Evolutionary conservation across 2,888 invertebrate genomes (phyloP).

Genomic region (Brachypalpus laphriformis): DNA sequence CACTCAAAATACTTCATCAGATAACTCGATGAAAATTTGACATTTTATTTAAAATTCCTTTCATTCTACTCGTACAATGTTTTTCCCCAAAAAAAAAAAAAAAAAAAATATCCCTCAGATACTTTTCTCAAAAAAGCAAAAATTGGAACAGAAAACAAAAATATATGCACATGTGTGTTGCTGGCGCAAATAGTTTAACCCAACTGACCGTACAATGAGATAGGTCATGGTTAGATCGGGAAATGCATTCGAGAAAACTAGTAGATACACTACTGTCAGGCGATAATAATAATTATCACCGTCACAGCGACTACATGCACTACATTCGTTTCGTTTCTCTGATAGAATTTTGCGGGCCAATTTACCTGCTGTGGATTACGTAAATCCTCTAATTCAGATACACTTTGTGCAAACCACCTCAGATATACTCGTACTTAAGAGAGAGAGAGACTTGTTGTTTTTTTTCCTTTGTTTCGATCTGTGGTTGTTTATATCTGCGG

Average conservation of each 20-base stretch:
- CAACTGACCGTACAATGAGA: slow-evolving; percentile 53
- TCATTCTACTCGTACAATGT: too few relatives aligned
- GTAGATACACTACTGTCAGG: slow-evolving; percentile 17
- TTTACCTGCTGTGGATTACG: slow-evolving; percentile 27
- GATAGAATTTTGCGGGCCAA: slow-evolving; percentile 11
- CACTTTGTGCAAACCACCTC: slow-evolving; percentile 8
- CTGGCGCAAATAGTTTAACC: slow-evolving; percentile 51
- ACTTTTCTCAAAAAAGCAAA: neutral
- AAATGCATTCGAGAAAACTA: slow-evolving; percentile 42
- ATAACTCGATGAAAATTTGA: neutral
- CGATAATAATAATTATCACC: neutral
- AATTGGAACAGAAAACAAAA: neutral
- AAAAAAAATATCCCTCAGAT: too few relatives aligned
- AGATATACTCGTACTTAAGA: neutral
- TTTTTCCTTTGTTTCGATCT: too few relatives aligned
- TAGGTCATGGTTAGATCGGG: slow-evolving; percentile 56
- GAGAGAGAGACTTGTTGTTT: neutral
- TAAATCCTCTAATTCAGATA: slow-evolving; percentile 35
- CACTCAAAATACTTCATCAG: neutral
- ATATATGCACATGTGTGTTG: neutral
- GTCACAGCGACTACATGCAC: neutral
- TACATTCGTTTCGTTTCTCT: neutral
- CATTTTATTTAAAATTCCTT: too few relatives aligned
- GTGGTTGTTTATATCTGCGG: neutral
- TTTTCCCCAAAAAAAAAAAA: too few relatives aligned